These are phyloP conservation scores for Drosophila littoralis DNA, from an alignment of 1,140 invertebrate genomes.

Conservation along the genomic window DNA sequence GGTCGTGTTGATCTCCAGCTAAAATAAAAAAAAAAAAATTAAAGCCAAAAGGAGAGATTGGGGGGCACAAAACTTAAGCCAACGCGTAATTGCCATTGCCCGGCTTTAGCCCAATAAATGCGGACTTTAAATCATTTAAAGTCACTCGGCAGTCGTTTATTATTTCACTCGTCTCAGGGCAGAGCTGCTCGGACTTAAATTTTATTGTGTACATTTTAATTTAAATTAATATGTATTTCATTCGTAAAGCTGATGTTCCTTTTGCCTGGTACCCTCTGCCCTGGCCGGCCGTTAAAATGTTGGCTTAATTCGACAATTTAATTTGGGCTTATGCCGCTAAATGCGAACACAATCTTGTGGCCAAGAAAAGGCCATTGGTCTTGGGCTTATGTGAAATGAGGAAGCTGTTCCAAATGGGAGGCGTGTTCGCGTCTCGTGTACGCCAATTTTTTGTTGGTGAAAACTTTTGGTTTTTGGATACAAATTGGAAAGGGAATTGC, in stretches of 20 bases:
- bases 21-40: not conserved
- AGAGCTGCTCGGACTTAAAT: slow-evolving; percentile 59
- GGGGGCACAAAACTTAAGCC: not conserved
- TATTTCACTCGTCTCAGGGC: slow-evolving; percentile 43
- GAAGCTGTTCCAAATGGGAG: slow-evolving; percentile 52
- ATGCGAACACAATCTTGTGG: slow-evolving; percentile 57
- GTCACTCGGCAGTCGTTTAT: slow-evolving; percentile 67
- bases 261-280: not conserved
- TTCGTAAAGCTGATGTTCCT: not conserved
- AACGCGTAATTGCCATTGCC: slow-evolving; percentile 38
- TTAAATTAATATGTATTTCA: slow-evolving; percentile 65
- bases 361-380: slow-evolving; percentile 31
- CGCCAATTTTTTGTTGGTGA: slow-evolving; percentile 21
- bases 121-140: slow-evolving; percentile 77
- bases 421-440: slow-evolving; percentile 39
- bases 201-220: slow-evolving; percentile 82
- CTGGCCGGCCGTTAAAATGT: slow-evolving; percentile 56
- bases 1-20: slow-evolving; percentile 34
- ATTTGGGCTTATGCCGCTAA: slow-evolving; percentile 74
- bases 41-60: not conserved
- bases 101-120: slow-evolving; percentile 57
- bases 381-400: slow-evolving; percentile 65
- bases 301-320: slow-evolving; percentile 81
- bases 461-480: slow-evolving; percentile 45
- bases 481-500: slow-evolving; percentile 40